These are phyloP conservation scores for Batillaria attramentaria DNA, from an alignment of 1,140 invertebrate genomes.

Conservation along the genomic window DNA sequence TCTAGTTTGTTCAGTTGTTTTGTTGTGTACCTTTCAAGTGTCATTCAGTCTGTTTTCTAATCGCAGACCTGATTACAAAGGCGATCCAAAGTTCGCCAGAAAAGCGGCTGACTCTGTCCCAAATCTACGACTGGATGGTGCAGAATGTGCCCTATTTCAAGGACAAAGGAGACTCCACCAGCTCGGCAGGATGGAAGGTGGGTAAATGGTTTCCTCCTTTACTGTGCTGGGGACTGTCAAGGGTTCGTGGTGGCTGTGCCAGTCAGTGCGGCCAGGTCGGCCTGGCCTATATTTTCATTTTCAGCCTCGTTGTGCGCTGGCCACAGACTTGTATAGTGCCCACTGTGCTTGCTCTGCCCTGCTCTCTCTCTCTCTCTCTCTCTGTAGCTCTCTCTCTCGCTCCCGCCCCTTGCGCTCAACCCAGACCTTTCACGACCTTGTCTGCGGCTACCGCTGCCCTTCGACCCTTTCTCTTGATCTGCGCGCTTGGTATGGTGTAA, in stretches of 20 bases:
- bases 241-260: neutral
- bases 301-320: neutral
- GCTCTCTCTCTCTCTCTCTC: neutral
- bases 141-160: constrained; percentile 99
- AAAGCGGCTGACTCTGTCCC: constrained; percentile 87
- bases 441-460: too few relatives aligned
- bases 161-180: constrained; percentile 99
- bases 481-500: too few relatives aligned
- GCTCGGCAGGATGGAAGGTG: constrained; percentile 99
- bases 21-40: too few relatives aligned
- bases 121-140: constrained; percentile 99
- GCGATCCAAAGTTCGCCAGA: constrained; percentile 97
- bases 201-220: too few relatives aligned
- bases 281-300: neutral
- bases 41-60: too few relatives aligned
- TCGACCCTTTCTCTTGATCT: too few relatives aligned
- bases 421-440: too few relatives aligned
- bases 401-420: too few relatives aligned
- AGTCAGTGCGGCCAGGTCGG: neutral
- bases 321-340: too few relatives aligned
- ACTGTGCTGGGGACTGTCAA: neutral
- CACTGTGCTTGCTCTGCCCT: neutral
- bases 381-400: neutral
- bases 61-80: constrained; percentile 98
- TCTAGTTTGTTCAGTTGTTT: too few relatives aligned